Percentiles rank a stretch among this genome's conserved stretches.
phyloP scores from a whole-genome alignment of 1,140 invertebrate genomes.

The Drosophila equinoxialis region DNA sequence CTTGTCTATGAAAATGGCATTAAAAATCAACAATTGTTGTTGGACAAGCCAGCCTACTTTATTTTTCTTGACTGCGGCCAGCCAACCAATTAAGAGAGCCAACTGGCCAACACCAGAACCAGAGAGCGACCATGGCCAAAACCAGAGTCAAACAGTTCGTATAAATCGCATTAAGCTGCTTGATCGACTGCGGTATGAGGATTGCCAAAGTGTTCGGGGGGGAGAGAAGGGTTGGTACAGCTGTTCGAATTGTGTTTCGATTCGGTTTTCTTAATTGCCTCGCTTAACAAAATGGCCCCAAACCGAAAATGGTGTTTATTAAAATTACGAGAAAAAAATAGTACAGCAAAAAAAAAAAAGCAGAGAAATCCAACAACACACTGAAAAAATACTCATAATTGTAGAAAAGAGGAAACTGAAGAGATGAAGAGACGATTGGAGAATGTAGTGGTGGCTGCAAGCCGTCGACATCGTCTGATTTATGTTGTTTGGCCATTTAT shows the following conservation, averaged over 20 bases:
- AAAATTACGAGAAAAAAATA: conserved; percentile 49
- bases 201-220: background rate
- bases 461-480: conserved; percentile 59
- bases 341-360: conserved; percentile 34
- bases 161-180: conserved; percentile 78
- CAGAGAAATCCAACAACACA: conserved; percentile 7
- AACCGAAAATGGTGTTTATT: conserved; percentile 80
- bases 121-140: background rate
- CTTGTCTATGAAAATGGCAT: conserved; percentile 82
- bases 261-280: conserved; percentile 67
- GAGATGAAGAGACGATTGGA: background rate
- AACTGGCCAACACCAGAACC: conserved; percentile 30
- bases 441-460: conserved; percentile 30
- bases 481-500: conserved; percentile 74
- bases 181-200: conserved; percentile 7
- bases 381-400: conserved; percentile 35
- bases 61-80: conserved; percentile 78
- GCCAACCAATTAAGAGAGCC: conserved; percentile 76
- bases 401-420: background rate
- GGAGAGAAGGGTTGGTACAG: conserved; percentile 28
- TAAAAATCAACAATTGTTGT: conserved; percentile 54
- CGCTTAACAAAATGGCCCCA: conserved; percentile 73
- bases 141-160: conserved; percentile 63
- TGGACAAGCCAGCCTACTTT: conserved; percentile 54
- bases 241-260: conserved; percentile 77